These are phyloP conservation scores for Adelosebastes latens DNA, from an alignment of 2,797 vertebrate genomes.

Conservation along the genomic window DNA sequence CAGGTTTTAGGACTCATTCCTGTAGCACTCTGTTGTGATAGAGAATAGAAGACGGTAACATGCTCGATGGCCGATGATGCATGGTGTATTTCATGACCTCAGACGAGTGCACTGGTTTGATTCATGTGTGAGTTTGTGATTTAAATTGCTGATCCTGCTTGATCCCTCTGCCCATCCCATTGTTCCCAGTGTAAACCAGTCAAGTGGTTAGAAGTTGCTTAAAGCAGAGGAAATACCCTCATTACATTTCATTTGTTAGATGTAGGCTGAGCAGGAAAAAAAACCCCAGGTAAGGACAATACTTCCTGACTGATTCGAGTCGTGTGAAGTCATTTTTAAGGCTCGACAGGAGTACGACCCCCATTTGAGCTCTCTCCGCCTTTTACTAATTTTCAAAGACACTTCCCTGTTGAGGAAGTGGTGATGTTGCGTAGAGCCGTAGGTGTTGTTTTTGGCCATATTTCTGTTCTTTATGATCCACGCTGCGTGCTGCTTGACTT, in stretches of 20 bases:
- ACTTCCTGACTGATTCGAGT: neutral
- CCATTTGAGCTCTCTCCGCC: neutral
- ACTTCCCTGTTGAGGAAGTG: neutral
- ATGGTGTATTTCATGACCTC: constrained; percentile 11
- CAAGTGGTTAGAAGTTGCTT: neutral
- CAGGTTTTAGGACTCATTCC: too few relatives aligned
- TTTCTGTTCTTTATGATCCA: constrained; percentile 1
- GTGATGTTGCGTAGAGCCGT: neutral
- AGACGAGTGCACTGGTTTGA: neutral
- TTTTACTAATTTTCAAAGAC: neutral
- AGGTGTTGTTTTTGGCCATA: neutral
- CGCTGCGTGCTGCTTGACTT: neutral
- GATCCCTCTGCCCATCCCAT: constrained; percentile 33
- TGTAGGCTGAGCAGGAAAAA: neutral
- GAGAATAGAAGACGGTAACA: neutral
- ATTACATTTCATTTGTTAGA: neutral
- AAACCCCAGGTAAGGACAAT: neutral
- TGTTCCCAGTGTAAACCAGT: constrained; percentile 34
- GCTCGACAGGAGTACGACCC: neutral
- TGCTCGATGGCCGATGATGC: neutral
- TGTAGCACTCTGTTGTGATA: neutral
- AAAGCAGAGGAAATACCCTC: neutral
- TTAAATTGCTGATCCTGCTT: constrained; percentile 26
- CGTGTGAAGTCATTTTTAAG: too few relatives aligned
- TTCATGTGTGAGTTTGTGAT: neutral